phyloP scores from a whole-genome alignment of 2,113 vertebrate genomes.

The Dicaeum eximium region DNA sequence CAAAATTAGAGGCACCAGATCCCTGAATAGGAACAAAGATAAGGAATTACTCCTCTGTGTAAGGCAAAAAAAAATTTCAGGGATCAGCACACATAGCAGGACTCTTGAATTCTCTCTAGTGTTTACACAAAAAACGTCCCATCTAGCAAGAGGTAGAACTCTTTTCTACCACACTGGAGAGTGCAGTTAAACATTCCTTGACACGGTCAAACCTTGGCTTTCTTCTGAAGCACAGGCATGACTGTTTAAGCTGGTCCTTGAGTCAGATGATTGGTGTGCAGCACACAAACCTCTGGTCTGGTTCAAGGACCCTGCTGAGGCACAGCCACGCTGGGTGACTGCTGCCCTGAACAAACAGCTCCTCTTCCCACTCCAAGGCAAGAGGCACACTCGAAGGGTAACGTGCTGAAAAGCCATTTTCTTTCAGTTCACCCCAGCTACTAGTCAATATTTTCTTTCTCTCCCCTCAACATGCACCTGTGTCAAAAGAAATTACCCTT shows the following conservation, averaged over 20 bases:
- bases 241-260: background rate
- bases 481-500: background rate
- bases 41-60: background rate
- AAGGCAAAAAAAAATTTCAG: background rate
- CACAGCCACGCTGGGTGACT: background rate
- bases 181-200: background rate
- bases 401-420: rapidly evolving
- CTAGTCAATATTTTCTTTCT: background rate
- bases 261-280: background rate
- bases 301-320: background rate
- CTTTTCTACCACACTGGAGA: background rate
- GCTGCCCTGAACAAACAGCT: background rate
- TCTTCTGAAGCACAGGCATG: background rate
- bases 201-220: background rate
- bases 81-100: background rate
- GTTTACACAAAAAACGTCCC: background rate
- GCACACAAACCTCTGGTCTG: background rate
- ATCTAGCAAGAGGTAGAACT: background rate
- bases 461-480: background rate
- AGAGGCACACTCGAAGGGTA: background rate
- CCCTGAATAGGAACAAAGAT: background rate
- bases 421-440: background rate
- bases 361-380: background rate
- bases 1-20: background rate
- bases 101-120: background rate